phyloP scores from a whole-genome alignment of 2,888 invertebrate species.

The Heliconius sara region DNA sequence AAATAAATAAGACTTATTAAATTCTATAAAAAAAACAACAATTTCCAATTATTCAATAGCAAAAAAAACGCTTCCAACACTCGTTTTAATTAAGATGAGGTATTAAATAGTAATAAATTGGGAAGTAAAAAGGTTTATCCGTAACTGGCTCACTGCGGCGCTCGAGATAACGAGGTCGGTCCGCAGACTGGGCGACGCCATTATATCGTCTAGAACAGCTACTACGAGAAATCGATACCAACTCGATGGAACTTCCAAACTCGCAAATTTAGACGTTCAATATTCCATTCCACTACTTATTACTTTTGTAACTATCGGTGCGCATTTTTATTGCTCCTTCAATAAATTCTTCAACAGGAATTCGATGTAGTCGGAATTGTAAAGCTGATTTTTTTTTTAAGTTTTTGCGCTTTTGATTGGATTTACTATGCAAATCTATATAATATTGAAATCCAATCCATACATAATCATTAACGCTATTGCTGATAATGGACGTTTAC shows the following conservation, averaged over 20 bases:
- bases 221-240: constrained; percentile 44
- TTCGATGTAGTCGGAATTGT: constrained; percentile 23
- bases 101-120: constrained; percentile 46
- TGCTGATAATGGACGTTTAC: too few species aligned
- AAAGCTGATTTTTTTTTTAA: background rate
- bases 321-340: constrained; percentile 33
- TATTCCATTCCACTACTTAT: constrained; percentile 38
- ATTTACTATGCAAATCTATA: background rate
- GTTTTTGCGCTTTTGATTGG: background rate
- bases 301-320: constrained; percentile 39
- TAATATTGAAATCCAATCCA: too few species aligned
- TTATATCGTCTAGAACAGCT: constrained; percentile 52
- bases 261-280: constrained; percentile 36
- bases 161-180: constrained; percentile 67
- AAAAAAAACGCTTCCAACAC: constrained; percentile 31
- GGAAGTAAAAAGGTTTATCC: constrained; percentile 45
- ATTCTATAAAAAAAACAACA: background rate
- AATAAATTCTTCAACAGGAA: constrained; percentile 37
- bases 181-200: constrained; percentile 65
- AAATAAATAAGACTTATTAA: too few species aligned
- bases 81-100: constrained; percentile 43
- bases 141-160: constrained; percentile 58
- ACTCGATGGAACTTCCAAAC: constrained; percentile 37
- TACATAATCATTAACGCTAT: too few species aligned
- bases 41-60: background rate